Base-by-base conservation (phyloP, 2,888 invertebrate genomes). In the Cephus runcator region DNA sequence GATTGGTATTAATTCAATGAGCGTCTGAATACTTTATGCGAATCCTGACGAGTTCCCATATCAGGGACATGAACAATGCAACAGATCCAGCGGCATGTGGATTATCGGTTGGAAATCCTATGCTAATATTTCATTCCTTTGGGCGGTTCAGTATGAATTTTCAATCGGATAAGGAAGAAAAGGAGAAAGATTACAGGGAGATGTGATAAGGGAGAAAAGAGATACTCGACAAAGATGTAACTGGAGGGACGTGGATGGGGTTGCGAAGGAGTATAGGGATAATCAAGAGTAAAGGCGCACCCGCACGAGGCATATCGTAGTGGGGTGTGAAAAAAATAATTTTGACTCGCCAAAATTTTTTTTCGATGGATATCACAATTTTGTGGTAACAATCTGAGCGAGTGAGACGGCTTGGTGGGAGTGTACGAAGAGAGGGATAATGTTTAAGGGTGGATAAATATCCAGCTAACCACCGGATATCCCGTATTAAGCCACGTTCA, bases 11-110 rank as follows among this genome's bases (percentile, higher is more conserved):
- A 86, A 84, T 82, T 85, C 81, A 80, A 79, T 78, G 79, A 75
- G 80, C 75, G 73, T 31, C 73, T 83, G 84, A 86, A 86, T 86
- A 84, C 81, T 86, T 85, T 73, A 86, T 75, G 84, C 84, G 77
- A 79, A 82, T 81, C 75, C 81, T 80, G 83, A 85, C 84, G 83
- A 81, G 83, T 84, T 80, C 80, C 82, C 79, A 77, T 79, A 79
- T 81, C 81, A 83, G 82, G 79, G 82, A 76, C 78, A 79, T 40
- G 73, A 73, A 69, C 76, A 79, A 69, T 78, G 79, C 79, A 35
- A 81, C 75, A 40, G 31, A 56, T 56, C 75, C 73, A 73, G 12
- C 33, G 12, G 4, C 40, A 75, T 76, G 77, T 80, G 77, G 81
- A 84, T 84, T 83, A 84, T 69, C 33, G 83, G 75, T 73, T 79